Evolutionary conservation across 2,888 invertebrate species (phyloP).

Genomic region (Frankliniella fusca): DNA sequence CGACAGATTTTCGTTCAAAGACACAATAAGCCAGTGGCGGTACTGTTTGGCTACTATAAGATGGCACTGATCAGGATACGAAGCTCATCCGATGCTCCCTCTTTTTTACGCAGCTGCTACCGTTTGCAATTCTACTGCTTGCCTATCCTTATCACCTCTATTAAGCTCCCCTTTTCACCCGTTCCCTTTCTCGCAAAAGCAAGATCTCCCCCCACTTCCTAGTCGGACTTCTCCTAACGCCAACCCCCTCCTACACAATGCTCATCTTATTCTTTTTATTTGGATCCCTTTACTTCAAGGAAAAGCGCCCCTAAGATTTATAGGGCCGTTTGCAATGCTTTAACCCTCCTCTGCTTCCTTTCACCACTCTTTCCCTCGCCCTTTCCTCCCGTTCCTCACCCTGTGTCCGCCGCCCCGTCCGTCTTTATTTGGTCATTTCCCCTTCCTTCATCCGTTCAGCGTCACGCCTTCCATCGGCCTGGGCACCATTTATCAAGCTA

Average conservation of each 20-base stretch:
- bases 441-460: not conserved
- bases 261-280: conserved; percentile 27
- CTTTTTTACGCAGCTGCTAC: not conserved
- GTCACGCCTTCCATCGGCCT: not conserved
- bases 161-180: not conserved
- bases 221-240: not conserved
- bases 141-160: conserved; percentile 1
- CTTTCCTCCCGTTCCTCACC: not conserved
- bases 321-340: conserved; percentile 19
- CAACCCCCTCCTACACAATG: not conserved
- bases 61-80: not conserved
- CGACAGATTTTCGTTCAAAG: too few species aligned
- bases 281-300: conserved; percentile 20
- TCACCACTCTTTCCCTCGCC: not conserved
- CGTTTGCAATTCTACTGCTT: not conserved
- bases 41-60: too few species aligned
- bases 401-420: not conserved
- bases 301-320: conserved; percentile 20
- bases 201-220: not conserved
- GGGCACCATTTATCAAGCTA: not conserved
- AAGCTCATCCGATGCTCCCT: not conserved
- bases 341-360: not conserved
- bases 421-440: conserved; percentile 8
- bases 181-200: not conserved
- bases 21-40: too few species aligned